A percentile compares a stretch with the other conserved stretches of the same genome.
Evolutionary conservation across 2,888 invertebrate species (phyloP).

Genomic region (Sphecodes monilicornis): DNA sequence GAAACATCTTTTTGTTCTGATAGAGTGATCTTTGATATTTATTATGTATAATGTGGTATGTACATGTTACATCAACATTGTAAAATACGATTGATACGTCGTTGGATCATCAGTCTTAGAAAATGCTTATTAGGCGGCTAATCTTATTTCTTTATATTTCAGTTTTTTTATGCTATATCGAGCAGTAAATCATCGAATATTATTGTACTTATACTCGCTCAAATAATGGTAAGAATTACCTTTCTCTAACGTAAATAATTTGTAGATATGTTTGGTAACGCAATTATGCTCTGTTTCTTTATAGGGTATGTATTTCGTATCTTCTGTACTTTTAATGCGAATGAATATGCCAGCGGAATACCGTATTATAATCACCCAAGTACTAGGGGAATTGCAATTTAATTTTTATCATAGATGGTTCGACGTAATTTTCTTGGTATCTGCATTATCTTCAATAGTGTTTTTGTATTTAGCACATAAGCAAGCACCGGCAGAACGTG

Average conservation of each 20-base stretch:
- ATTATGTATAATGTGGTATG: constrained; percentile 25
- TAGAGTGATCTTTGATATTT: constrained; percentile 25
- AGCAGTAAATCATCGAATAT: constrained; percentile 99
- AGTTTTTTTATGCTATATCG: constrained; percentile 99
- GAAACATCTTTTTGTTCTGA: neutral
- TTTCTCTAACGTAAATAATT: neutral
- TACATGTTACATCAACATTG: constrained; percentile 35
- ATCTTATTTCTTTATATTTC: constrained; percentile 81
- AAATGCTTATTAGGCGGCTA: constrained; percentile 35
- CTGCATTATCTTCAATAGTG: constrained; percentile 97
- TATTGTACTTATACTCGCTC: constrained; percentile 97
- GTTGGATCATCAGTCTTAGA: constrained; percentile 42
- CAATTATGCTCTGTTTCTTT: constrained; percentile 61
- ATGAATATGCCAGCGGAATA: constrained; percentile 99
- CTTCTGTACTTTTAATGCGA: constrained; percentile 97
- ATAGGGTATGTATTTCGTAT: constrained; percentile 99
- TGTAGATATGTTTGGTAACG: constrained; percentile 2
- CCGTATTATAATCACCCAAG: constrained; percentile 95
- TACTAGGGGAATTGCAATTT: constrained; percentile 98
- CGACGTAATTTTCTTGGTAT: constrained; percentile 99
- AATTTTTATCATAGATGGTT: constrained; percentile 99
- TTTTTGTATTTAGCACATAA: constrained; percentile 98
- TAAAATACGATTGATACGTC: constrained; percentile 13
- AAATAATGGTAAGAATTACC: constrained; percentile 92
- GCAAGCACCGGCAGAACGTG: constrained; percentile 87